These are phyloP conservation scores for Cephus spinipes DNA, from an alignment of 2,888 invertebrate species.

Conservation along the genomic window DNA sequence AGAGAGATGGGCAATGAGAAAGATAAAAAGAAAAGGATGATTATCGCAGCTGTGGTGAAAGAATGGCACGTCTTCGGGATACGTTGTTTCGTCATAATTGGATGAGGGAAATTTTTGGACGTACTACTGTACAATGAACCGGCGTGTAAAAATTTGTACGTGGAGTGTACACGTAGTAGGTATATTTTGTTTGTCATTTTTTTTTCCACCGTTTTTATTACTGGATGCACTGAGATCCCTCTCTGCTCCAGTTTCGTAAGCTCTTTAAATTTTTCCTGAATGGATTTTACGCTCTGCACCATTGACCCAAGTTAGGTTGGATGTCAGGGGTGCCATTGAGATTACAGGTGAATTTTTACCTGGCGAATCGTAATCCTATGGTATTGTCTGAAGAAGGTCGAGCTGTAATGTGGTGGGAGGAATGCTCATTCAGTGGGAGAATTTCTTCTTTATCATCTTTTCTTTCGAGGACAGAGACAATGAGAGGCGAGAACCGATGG, in stretches of 20 bases:
- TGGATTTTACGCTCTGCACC: background rate
- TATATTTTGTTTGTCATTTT: background rate
- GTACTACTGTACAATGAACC: background rate
- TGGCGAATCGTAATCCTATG: background rate
- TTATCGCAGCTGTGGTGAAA: background rate
- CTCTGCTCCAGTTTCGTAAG: background rate
- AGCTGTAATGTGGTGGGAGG: background rate
- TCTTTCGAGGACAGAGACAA: background rate
- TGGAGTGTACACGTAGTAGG: background rate
- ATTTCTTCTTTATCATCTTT: background rate
- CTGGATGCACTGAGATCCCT: background rate
- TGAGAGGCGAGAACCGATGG: background rate
- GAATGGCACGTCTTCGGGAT: background rate
- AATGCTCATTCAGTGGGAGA: background rate
- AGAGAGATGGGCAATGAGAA: background rate
- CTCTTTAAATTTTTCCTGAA: background rate
- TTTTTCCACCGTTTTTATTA: background rate
- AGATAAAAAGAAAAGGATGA: background rate
- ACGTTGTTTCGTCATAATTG: slow-evolving; percentile 27
- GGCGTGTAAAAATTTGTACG: background rate
- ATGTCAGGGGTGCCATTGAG: background rate
- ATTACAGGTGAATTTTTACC: background rate
- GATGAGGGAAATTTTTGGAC: background rate
- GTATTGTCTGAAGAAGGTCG: background rate
- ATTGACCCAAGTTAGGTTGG: background rate